Conservation (phyloP, 2,113 vertebrate genomes). For the Scartelaos histophorus region DNA sequence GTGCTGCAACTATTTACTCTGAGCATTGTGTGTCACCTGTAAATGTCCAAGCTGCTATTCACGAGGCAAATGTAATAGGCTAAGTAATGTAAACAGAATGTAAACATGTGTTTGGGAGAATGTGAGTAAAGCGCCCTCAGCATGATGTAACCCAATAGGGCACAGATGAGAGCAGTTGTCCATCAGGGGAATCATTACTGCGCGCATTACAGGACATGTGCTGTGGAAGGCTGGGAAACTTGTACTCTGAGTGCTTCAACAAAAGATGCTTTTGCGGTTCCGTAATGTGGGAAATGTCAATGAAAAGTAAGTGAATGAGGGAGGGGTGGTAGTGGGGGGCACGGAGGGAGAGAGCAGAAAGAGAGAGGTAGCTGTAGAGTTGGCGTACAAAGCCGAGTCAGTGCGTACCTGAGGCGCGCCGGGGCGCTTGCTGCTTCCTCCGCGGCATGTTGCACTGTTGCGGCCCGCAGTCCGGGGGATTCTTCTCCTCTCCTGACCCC, state of each 20-base stretch:
- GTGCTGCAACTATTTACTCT: neutral
- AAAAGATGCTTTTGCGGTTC: slow-evolving; percentile 6
- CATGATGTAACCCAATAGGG: neutral
- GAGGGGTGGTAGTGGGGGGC: slow-evolving; percentile 1
- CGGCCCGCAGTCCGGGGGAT: slow-evolving; percentile 70
- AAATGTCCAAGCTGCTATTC: neutral
- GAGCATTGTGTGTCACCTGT: slow-evolving; percentile 4
- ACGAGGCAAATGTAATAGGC: neutral
- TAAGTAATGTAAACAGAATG: neutral
- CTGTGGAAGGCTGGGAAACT: slow-evolving; percentile 8
- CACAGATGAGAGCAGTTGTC: neutral
- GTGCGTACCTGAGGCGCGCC: slow-evolving; percentile 93
- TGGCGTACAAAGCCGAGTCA: slow-evolving; percentile 41
- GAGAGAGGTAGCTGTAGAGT: neutral
- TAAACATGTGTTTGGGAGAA: neutral
- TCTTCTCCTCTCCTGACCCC: slow-evolving; percentile 70
- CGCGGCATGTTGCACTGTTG: slow-evolving; percentile 86
- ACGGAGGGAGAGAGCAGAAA: slow-evolving; percentile 8
- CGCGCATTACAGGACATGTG: neutral
- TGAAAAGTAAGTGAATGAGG: slow-evolving; percentile 43
- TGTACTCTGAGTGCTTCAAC: slow-evolving; percentile 7
- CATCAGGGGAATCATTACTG: neutral
- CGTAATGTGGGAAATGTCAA: slow-evolving; percentile 34
- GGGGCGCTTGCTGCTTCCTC: slow-evolving; percentile 98
- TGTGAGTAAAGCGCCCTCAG: neutral